Evolutionary conservation across 2,113 vertebrate genomes (phyloP).

Genomic region (Lasiurus cinereus): DNA sequence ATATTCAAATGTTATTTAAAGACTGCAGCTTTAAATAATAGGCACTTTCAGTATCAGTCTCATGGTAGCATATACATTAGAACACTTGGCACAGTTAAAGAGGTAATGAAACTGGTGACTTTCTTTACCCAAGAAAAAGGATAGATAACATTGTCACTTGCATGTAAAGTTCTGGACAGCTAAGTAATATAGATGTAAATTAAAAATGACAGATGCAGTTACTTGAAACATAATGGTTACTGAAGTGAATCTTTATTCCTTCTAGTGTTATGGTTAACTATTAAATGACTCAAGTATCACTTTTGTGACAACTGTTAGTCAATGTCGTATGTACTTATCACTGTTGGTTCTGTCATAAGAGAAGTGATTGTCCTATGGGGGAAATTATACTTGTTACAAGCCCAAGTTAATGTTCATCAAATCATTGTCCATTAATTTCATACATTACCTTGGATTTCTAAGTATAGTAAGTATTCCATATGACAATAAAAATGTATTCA

Average conservation of each 20-base stretch:
- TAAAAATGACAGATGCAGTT: slow-evolving; percentile 87
- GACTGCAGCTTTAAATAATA: background rate
- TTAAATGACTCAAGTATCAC: slow-evolving; percentile 75
- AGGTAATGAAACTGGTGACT: slow-evolving; percentile 82
- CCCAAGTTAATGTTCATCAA: slow-evolving; percentile 17
- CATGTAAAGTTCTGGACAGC: slow-evolving; percentile 87
- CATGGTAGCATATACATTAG: slow-evolving; percentile 43
- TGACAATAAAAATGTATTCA: background rate
- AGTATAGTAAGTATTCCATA: background rate
- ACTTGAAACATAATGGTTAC: slow-evolving; percentile 87
- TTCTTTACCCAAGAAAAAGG: slow-evolving; percentile 81
- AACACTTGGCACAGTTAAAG: slow-evolving; percentile 78
- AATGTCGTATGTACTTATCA: slow-evolving; percentile 37
- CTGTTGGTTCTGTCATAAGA: slow-evolving; percentile 46
- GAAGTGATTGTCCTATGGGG: background rate
- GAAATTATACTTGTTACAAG: background rate
- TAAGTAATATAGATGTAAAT: slow-evolving; percentile 90
- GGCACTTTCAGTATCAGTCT: background rate
- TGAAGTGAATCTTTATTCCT: slow-evolving; percentile 87
- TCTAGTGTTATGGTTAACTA: slow-evolving; percentile 84
- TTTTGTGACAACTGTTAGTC: slow-evolving; percentile 65
- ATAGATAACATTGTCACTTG: slow-evolving; percentile 86
- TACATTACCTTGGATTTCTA: background rate
- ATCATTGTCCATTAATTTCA: slow-evolving; percentile 13
- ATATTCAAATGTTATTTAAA: slow-evolving; percentile 5